Evolutionary conservation across 1,140 invertebrate species (phyloP), one percentile per base, ranked within the genome.

Genomic region (Armadillidium nasatum): DNA sequence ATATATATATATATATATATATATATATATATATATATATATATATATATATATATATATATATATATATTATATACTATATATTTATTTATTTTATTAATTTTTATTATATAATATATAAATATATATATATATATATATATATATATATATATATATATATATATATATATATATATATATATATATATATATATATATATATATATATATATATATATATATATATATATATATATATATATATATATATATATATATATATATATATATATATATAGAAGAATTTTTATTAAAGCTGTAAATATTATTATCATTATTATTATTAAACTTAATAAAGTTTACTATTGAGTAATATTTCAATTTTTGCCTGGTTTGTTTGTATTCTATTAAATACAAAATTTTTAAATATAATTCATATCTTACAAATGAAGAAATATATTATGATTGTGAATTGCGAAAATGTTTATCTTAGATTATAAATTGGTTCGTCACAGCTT

Each of bases 11-110:
- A 60, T 21, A 60, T 60, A 60, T 60, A 60, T n/a, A 60, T 60
- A 60, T 60, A 60, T 60, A 60, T 60, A 60, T 60, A 60, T 60
- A 60, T n/a, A 60, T 60, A 60, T 60, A 60, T 60, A 60, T 60
- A 60, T 60, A 60, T 60, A 60, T 60, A 60, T 60, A 60, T 60
- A 60, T 60, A 60, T 60, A 60, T 60, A 60, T 60, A 60, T 60
- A 60, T 60, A 60, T 33, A 33, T 33, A 33, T 33, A 33, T 33
- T 60, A 60, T 60, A 60, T 60, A n/a, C n/a, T 21, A 60, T 60
- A 60, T 60, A 21, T 60, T 3, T 60, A 60, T 21, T 3, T 21
- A 60, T 60, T n/a, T n/a, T n/a, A n/a, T n/a, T n/a, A n/a, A n/a
- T n/a, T n/a, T n/a, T n/a, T n/a, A n/a, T n/a, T 60, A 60, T 60